These are phyloP conservation scores for Sminthurides aquaticus DNA, from an alignment of 2,888 invertebrate species.

Conservation along the genomic window DNA sequence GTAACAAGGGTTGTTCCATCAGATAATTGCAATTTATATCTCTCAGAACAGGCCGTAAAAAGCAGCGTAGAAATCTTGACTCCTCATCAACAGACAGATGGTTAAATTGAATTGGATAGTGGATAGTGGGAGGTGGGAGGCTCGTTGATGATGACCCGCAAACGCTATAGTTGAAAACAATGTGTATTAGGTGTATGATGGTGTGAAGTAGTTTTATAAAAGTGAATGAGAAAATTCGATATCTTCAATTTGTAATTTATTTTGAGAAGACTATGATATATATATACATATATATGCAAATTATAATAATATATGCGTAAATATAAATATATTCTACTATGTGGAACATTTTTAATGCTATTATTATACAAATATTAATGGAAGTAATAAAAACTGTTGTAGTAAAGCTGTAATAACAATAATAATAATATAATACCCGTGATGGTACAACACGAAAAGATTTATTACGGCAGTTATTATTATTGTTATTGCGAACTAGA, in stretches of 20 bases:
- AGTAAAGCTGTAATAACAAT: background rate
- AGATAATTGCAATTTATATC: background rate
- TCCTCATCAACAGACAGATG: background rate
- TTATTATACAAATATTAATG: conserved; percentile 1
- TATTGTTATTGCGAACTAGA: background rate
- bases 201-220: conserved; percentile 3
- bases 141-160: background rate
- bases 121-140: background rate
- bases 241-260: conserved; percentile 12
- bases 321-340: conserved; percentile 5
- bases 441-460: conserved; percentile 6
- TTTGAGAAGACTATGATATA: conserved; percentile 8
- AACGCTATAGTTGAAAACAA: background rate
- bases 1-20: background rate
- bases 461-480: background rate
- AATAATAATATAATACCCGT: background rate
- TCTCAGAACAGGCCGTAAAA: background rate
- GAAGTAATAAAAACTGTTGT: conserved; percentile 6
- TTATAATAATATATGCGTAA: background rate
- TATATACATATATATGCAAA: conserved; percentile 5
- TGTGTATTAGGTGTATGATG: background rate
- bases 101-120: background rate
- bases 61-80: background rate
- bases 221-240: background rate
- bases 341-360: conserved; percentile 1